Base-by-base conservation (phyloP, 2,797 vertebrate species). In the Phalloptychus januarius region DNA sequence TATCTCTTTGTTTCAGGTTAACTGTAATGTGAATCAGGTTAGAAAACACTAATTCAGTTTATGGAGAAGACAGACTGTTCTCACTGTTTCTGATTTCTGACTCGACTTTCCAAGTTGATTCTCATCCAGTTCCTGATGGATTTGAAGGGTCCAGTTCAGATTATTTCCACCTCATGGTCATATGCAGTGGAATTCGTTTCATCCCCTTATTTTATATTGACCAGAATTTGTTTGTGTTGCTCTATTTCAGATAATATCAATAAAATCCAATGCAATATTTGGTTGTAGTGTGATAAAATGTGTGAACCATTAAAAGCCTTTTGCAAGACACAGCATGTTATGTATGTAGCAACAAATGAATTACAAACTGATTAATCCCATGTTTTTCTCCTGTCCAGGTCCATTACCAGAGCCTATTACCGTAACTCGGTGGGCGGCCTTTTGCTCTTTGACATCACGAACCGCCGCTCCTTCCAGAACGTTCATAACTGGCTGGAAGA, bases 401-500 rank as follows among this genome's bases (percentile, higher is more conserved):
- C 98, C 84, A 99, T 99, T 93, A 99, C 98, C 79, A 95, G 97
- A 82, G 98, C 98, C 38, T 99, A 99, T 95, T 99, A 99, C 95
- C 97, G 98, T 87, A 99, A 99, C 95, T 99, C 98, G 0, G 98
- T 99, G 46, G 98, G 98, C 23, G 98, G 98, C 52, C 96, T 99
- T 74, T 97, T 99, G 76, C 96, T 99, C 58, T 99, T 99, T 83
- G 98, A 99, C 95, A 99, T 99, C 94, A 99, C 98, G 86, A 99
- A 99, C 94, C 98, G 97, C 71, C 96, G 98, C 89, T 99, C 98
- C 76, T 99, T 99, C 96, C 98, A 99, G 95, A 99, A 99, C 15
- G 98, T 99, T 79, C 97, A 98, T 10, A 97, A 99, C 85, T 99
- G 98, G 98, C 95, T 99, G 77, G 97, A 99, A 91, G 98, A 99